phyloP scores from a whole-genome alignment of 2,797 vertebrate species.

The Poecilia wingei region DNA sequence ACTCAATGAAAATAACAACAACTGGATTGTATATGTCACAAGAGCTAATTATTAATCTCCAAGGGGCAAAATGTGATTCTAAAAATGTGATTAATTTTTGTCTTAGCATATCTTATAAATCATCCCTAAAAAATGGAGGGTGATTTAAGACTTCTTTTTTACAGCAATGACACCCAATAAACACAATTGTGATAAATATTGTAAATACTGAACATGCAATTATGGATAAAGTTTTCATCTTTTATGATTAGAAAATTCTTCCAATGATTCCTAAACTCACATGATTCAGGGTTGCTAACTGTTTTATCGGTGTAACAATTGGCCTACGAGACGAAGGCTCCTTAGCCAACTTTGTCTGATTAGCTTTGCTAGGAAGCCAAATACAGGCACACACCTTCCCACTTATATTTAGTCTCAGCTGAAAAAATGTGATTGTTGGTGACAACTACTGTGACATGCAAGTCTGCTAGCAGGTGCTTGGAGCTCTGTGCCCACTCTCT shows the following conservation, averaged over 20 bases:
- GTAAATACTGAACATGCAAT: not conserved
- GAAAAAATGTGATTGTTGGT: slow-evolving; percentile 49
- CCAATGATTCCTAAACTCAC: slow-evolving; percentile 8
- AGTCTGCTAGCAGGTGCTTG: slow-evolving; percentile 67
- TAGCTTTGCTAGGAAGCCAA: slow-evolving; percentile 29
- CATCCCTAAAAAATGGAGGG: not conserved
- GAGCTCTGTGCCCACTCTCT: slow-evolving; percentile 67
- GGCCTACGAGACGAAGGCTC: slow-evolving; percentile 2
- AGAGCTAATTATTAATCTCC: not conserved
- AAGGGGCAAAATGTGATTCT: not conserved
- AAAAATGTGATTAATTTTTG: not conserved
- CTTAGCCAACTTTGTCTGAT: slow-evolving; percentile 42
- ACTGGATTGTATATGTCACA: not conserved
- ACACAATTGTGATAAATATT: not conserved
- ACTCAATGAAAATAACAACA: not conserved
- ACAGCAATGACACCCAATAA: not conserved
- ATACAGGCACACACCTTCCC: slow-evolving; percentile 31
- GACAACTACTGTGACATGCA: slow-evolving; percentile 64
- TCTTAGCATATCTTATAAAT: not conserved
- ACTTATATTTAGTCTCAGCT: slow-evolving; percentile 37
- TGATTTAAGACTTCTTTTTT: not conserved
- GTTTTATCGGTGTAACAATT: slow-evolving; percentile 9
- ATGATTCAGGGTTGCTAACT: not conserved
- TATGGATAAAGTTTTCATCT: not conserved
- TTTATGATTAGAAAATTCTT: not conserved